Percentiles rank a stretch among this genome's conserved stretches.
Evolutionary conservation across 2,888 invertebrate genomes (phyloP).

Genomic region (Agonopterix heracliana): DNA sequence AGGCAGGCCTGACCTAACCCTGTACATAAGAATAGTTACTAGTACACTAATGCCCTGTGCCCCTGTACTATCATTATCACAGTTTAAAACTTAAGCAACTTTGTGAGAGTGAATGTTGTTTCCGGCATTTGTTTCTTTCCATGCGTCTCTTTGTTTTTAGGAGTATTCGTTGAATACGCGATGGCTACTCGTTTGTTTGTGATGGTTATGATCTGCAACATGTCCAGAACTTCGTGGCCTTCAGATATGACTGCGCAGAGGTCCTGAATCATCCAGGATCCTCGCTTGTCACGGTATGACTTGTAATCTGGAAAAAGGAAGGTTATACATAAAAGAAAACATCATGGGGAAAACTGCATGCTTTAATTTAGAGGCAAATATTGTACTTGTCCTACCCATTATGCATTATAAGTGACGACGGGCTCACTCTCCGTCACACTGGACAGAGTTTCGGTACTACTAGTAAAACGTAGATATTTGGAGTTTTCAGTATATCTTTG

Average conservation of each 20-base stretch:
- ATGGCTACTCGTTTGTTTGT: slow-evolving; percentile 39
- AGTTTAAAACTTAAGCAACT: slow-evolving; percentile 31
- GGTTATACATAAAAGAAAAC: neutral
- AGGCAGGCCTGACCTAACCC: too few species aligned
- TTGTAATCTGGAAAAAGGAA: slow-evolving; percentile 32
- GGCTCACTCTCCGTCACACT: too few species aligned
- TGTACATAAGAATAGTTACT: too few species aligned
- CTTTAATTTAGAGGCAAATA: neutral
- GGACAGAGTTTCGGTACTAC: too few species aligned
- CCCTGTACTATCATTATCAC: too few species aligned
- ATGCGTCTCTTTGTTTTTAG: slow-evolving; percentile 20
- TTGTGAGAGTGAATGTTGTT: slow-evolving; percentile 48
- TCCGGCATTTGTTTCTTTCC: slow-evolving; percentile 56
- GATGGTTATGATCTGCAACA: slow-evolving; percentile 43
- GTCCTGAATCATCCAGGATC: slow-evolving; percentile 55
- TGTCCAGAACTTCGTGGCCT: slow-evolving; percentile 29
- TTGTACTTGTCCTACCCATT: too few species aligned
- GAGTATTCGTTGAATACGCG: slow-evolving; percentile 31
- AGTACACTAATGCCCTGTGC: too few species aligned
- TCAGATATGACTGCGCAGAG: slow-evolving; percentile 39
- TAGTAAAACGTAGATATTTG: too few species aligned
- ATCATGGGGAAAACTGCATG: too few species aligned
- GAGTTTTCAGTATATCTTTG: too few species aligned
- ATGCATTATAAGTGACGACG: too few species aligned
- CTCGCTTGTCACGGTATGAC: slow-evolving; percentile 39